These are phyloP conservation scores for Holocentrus rufus DNA, from an alignment of 2,797 vertebrate genomes.

Conservation along the genomic window DNA sequence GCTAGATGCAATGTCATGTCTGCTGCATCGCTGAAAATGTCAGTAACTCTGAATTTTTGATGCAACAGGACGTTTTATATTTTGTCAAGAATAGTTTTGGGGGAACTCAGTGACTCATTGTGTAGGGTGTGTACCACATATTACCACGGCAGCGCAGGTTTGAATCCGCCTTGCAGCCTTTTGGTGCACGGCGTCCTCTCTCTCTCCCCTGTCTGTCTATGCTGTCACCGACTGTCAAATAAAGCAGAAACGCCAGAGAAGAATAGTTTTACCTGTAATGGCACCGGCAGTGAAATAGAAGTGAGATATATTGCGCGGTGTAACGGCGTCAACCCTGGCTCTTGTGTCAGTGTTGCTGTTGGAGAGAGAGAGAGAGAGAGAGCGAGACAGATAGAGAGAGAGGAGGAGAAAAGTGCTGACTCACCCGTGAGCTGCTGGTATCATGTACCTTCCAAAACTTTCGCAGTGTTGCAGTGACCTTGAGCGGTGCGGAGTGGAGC, in stretches of 20 bases:
- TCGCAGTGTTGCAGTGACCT: conserved; percentile 80
- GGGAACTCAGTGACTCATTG: no score
- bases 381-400: no score
- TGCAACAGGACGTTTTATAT: conserved; percentile 1
- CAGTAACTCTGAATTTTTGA: conserved; percentile 13
- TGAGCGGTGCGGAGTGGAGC: conserved; percentile 67
- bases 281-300: conserved; percentile 18
- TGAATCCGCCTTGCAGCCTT: no score
- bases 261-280: conserved; percentile 10
- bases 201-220: no score
- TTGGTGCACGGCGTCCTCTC: no score
- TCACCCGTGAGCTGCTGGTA: conserved; percentile 71
- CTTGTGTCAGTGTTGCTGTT: conserved; percentile 39
- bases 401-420: conserved; percentile 78
- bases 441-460: conserved; percentile 75
- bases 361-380: conserved; percentile 50
- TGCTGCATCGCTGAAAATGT: conserved; percentile 1
- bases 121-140: no score
- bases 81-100: no score
- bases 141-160: no score
- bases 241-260: no score
- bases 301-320: conserved; percentile 17
- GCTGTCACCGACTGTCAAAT: no score
- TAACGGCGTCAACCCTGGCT: conserved; percentile 39
- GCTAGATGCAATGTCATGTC: neutral